Conservation (phyloP, 2,113 vertebrate species). For the Empidonax alnorum region DNA sequence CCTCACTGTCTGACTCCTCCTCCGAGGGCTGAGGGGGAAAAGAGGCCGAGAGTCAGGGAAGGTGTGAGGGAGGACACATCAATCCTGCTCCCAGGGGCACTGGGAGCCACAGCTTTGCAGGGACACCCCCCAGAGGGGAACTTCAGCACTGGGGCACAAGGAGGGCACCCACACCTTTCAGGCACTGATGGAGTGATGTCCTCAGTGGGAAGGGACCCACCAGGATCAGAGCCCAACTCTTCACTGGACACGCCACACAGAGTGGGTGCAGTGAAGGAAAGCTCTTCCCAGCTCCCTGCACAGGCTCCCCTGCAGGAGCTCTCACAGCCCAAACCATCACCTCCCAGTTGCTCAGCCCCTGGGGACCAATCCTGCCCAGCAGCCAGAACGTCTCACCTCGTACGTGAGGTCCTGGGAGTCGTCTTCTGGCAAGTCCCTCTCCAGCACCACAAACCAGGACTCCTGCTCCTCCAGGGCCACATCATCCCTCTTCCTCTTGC, state of each 20-base stretch:
- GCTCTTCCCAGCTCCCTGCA: neutral
- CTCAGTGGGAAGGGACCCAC: neutral
- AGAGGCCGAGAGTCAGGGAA: neutral
- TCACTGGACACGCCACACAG: neutral
- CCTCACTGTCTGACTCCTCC: conserved; percentile 76
- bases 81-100: fast-evolving
- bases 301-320: neutral
- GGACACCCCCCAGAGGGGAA: neutral
- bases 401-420: conserved; percentile 52
- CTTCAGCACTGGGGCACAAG: neutral
- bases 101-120: neutral
- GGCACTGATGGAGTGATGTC: fast-evolving
- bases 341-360: fast-evolving
- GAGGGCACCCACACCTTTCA: neutral
- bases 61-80: neutral
- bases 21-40: conserved; percentile 63
- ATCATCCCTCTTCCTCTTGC: conserved; percentile 84
- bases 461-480: conserved; percentile 72
- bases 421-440: conserved; percentile 72
- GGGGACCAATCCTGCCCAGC: neutral
- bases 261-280: fast-evolving
- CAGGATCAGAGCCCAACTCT: neutral
- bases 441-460: conserved; percentile 75
- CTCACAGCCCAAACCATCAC: neutral
- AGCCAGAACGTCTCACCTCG: conserved; percentile 25